Evolutionary conservation across 2,797 vertebrate genomes (phyloP).

Genomic region (Apogon talboti): DNA sequence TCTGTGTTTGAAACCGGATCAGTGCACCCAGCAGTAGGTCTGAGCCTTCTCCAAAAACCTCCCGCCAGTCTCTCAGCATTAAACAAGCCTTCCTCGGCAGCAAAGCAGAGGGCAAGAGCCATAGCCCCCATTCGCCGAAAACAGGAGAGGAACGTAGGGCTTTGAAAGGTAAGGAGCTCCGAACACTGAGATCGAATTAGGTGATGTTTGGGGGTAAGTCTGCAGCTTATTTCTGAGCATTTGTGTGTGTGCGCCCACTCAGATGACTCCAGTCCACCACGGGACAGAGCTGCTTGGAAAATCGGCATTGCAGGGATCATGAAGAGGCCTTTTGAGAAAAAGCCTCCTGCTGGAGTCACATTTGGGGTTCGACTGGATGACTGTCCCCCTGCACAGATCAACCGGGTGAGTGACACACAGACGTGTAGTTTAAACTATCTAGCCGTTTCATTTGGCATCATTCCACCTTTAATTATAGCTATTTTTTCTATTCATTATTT

Average conservation of each 20-base stretch:
- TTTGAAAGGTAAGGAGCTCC: slow-evolving; percentile 85
- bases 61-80: slow-evolving; percentile 92
- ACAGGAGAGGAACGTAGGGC: slow-evolving; percentile 88
- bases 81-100: slow-evolving; percentile 89
- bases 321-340: slow-evolving; percentile 95
- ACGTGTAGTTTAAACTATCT: not conserved
- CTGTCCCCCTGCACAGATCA: slow-evolving; percentile 91
- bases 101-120: slow-evolving; percentile 86
- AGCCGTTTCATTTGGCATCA: not conserved
- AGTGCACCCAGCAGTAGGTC: slow-evolving; percentile 90
- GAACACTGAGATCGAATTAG: not conserved
- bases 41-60: slow-evolving; percentile 91
- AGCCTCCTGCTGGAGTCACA: slow-evolving; percentile 87
- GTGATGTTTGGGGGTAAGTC: not conserved
- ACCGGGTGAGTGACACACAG: slow-evolving; percentile 84
- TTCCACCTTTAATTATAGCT: too few relatives aligned
- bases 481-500: too few relatives aligned
- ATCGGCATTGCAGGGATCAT: slow-evolving; percentile 93
- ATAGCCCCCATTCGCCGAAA: slow-evolving; percentile 91
- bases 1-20: slow-evolving; percentile 11
- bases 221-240: slow-evolving; percentile 7
- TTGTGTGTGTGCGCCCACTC: slow-evolving; percentile 24
- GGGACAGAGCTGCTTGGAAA: slow-evolving; percentile 93
- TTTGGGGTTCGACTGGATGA: slow-evolving; percentile 96
- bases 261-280: slow-evolving; percentile 97